Conservation (phyloP, 1,140 invertebrate genomes). For the Lysiphlebus fabarum region DNA sequence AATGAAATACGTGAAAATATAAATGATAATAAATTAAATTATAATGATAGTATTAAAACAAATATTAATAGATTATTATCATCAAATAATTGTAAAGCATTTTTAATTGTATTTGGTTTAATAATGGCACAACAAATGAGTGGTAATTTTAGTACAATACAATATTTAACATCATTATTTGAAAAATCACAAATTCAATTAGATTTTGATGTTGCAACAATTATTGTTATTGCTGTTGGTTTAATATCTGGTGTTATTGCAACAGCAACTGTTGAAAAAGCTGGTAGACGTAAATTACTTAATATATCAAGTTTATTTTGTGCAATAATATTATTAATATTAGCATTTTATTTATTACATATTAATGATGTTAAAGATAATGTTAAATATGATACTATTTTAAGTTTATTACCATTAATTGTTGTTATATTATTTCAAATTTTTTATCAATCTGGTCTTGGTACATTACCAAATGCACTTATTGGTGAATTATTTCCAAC, state of each 20-base stretch:
- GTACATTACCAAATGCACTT: constrained; percentile 72
- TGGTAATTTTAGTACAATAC: constrained; percentile 75
- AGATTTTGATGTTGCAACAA: constrained; percentile 58
- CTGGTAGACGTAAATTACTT: constrained; percentile 68
- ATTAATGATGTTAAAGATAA: constrained; percentile 17
- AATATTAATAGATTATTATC: constrained; percentile 34
- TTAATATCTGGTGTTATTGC: constrained; percentile 63
- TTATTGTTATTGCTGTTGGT: constrained; percentile 70
- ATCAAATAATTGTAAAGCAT: constrained; percentile 61
- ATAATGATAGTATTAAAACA: constrained; percentile 26
- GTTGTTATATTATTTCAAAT: constrained; percentile 69
- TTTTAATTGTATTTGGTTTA: constrained; percentile 66
- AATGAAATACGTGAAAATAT: constrained; percentile 61
- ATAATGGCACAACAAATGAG: constrained; percentile 75
- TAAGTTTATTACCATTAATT: constrained; percentile 63
- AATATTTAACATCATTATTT: constrained; percentile 73
- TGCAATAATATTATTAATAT: constrained; percentile 56
- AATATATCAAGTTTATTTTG: constrained; percentile 62
- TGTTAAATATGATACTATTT: constrained; percentile 23
- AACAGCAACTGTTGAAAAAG: constrained; percentile 66
- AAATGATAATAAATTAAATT: constrained; percentile 57
- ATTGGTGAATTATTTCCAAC: constrained; percentile 76
- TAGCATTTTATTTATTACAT: constrained; percentile 64
- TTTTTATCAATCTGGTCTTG: constrained; percentile 69
- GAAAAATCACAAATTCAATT: constrained; percentile 56